phyloP scores from a whole-genome alignment of 2,888 invertebrate species.

The Sinhomidia bicolor region DNA sequence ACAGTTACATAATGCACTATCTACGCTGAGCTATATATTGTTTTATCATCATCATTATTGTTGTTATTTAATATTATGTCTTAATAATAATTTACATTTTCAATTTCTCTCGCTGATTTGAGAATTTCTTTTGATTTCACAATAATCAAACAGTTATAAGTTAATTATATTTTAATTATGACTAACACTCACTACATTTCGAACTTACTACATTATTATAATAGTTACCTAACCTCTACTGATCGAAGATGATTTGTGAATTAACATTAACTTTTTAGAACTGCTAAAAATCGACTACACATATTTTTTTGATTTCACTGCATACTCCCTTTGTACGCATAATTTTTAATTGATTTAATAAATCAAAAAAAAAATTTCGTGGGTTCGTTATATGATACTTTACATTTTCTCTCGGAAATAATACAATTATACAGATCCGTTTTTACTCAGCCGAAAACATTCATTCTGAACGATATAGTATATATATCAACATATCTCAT shows the following conservation, averaged over 20 bases:
- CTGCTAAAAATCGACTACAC: constrained; percentile 72
- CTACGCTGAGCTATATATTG: constrained; percentile 64
- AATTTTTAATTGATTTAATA: constrained; percentile 23
- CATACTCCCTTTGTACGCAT: constrained; percentile 21
- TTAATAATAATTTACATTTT: constrained; percentile 64
- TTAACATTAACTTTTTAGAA: constrained; percentile 63
- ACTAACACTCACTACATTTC: constrained; percentile 59
- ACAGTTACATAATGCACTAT: constrained; percentile 55
- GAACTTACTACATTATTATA: constrained; percentile 47
- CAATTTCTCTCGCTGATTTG: constrained; percentile 66
- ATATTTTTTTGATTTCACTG: constrained; percentile 41
- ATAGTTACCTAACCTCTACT: background rate
- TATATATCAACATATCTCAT: constrained; percentile 44
- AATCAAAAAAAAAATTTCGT: background rate
- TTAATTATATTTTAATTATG: constrained; percentile 38
- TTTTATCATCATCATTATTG: constrained; percentile 52
- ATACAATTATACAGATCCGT: constrained; percentile 41
- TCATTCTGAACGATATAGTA: constrained; percentile 49
- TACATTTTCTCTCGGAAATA: constrained; percentile 35
- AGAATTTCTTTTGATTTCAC: constrained; percentile 69
- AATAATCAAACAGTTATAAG: constrained; percentile 18
- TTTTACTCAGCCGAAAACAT: background rate
- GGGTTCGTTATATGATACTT: constrained; percentile 3
- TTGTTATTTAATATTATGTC: constrained; percentile 58
- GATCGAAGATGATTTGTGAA: constrained; percentile 15